Conservation (phyloP, 2,888 invertebrate genomes). For the Bombyx huttoni region DNA sequence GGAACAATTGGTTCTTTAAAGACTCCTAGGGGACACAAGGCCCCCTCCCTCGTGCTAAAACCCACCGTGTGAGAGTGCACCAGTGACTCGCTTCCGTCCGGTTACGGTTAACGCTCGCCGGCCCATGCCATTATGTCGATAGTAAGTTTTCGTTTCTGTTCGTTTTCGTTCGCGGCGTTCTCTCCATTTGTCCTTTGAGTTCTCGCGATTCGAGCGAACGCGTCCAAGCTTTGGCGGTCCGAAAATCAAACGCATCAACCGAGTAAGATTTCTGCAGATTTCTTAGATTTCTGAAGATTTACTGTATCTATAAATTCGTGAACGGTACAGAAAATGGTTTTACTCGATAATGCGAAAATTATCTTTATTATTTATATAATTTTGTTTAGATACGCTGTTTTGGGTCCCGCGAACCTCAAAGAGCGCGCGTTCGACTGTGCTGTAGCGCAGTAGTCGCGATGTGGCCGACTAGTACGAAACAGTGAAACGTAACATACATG, state of each 20-base stretch:
- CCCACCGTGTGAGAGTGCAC: conserved; percentile 46
- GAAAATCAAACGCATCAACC: conserved; percentile 4
- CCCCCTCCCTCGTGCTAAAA: conserved; percentile 9
- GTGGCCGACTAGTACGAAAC: neutral
- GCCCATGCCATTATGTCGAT: conserved; percentile 68
- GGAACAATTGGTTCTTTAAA: conserved; percentile 74
- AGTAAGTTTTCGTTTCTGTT: conserved; percentile 48
- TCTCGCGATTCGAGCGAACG: conserved; percentile 7
- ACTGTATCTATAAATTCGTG: neutral
- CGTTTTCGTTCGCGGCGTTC: conserved; percentile 14
- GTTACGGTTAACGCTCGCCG: conserved; percentile 13
- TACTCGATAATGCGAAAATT: neutral
- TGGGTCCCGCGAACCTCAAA: neutral
- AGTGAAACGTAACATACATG: neutral
- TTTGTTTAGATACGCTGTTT: neutral
- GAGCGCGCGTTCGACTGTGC: conserved; percentile 5
- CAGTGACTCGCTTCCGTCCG: conserved; percentile 4
- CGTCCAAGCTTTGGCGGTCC: conserved; percentile 4
- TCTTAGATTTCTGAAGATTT: too few species aligned
- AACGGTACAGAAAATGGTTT: neutral
- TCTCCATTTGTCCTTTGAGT: conserved; percentile 11
- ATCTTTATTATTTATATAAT: neutral
- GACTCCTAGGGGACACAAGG: conserved; percentile 23
- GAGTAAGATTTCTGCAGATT: neutral
- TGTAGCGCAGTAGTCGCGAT: conserved; percentile 3